Evolutionary conservation across 2,797 vertebrate genomes (phyloP), one percentile per base, ranked within the genome.

Genomic region (Brachyalestes nurse): DNA sequence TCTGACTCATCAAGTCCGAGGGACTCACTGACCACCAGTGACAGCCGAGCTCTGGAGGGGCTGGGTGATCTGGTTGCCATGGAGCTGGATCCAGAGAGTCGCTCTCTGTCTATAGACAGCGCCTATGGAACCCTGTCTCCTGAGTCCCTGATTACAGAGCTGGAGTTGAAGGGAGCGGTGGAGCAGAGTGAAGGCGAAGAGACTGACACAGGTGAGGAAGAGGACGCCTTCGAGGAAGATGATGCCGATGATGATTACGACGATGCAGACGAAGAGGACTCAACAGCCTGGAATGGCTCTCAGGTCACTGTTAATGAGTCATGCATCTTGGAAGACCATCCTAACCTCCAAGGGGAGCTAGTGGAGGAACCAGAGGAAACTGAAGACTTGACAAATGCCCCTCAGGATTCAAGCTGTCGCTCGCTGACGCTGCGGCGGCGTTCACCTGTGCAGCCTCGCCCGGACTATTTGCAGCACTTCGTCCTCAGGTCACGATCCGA

Each of bases 41-140:
- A 75, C 13, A 67, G 61, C 16, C 75, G 60, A 81, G 25, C 34
- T 67, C 75, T 72, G 45, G n/a, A 67, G 69, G 45, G 14, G 10
- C 38, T 80, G 88, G 80, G 1, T 19, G 61, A 80, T 70, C 62
- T 1, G 80, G 60, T 78, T 19, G 40, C n/a, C 10, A 51, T 84
- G 0, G 89, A 90, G 58, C 78, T 90, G 81, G 91, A 93, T 73
- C 77, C 90, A 1, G 80, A 82, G 90, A 53, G 92, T 85, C 95
- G 95, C 75, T 97, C 96, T 0, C 95, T 95, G 4, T 99, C 97
- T 81, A 95, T 98, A 77, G 97, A 99, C 92, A 98, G 97, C 0
- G 97, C 97, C 79, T 99, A 99, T 0, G 97, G 97, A 76, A 99
- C 97, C 0, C 95, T 99, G 4, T 98, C 97, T 0, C 96, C 97